Evolutionary conservation across 2,797 vertebrate genomes (phyloP), one percentile per base, ranked within the genome.

Genomic region (Apodemus agrarius): DNA sequence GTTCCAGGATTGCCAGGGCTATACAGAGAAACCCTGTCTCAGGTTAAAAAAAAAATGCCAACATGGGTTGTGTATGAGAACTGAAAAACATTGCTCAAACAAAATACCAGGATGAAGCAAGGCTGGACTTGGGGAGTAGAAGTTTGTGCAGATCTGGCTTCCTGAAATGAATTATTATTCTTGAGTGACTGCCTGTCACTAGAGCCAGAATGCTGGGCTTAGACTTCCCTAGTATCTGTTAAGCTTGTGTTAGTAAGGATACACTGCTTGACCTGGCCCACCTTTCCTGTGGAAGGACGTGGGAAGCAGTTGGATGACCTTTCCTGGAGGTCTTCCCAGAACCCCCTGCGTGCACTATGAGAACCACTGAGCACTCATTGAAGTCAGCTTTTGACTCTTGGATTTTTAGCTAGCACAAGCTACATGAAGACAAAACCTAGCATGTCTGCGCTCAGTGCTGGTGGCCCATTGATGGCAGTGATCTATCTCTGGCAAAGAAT

Each of bases 41-140:
- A n/a, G n/a, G n/a, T n/a, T n/a, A n/a, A 82, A 91, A 83, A n/a
- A 63, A 96, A 91, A 82, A 37, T 83, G 65, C 43, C 59, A 78
- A n/a, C 69, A 4, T 96, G 24, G 34, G 24, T 8, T 85, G 88
- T 96, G 63, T n/a, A 37, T 86, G 72, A n/a, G 69, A 43, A 63
- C 87, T 89, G 13, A 31, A 16, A 93, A 49, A 6, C 49, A 34
- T 61, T 89, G 12, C 22, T 86, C 80, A 14, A 74, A 93, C 57
- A 75, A 85, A 78, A 88, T 43, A 63, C 24, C 75, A 65, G 13
- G 13, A 46, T 75, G 81, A 63, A 79, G 72, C 21, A 90, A 88
- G 52, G 13, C 65, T 94, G 13, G 34, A 14, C 84, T 93, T 67
- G 24, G 69, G 69, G 31, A 83, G 49, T 79, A n/a, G 82, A 61